These are phyloP conservation scores for Muscicapa comitata DNA, from an alignment of 2,797 vertebrate genomes.

Conservation along the genomic window DNA sequence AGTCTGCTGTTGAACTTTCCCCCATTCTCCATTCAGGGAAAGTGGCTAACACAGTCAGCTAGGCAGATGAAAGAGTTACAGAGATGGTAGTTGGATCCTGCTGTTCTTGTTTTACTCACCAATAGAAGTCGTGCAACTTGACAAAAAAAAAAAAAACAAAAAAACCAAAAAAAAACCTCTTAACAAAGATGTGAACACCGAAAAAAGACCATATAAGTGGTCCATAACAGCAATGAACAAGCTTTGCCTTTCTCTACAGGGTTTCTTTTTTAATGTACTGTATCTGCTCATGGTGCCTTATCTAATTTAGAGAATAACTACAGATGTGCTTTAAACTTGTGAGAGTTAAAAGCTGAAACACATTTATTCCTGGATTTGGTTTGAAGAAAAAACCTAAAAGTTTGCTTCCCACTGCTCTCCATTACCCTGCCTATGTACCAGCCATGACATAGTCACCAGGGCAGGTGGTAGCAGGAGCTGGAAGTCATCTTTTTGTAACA, in stretches of 20 bases:
- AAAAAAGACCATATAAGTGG: background rate
- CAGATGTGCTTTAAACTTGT: background rate
- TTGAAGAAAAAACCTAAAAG: background rate
- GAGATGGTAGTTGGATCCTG: background rate
- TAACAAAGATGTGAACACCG: background rate
- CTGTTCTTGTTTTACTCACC: conserved; percentile 31
- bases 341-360: background rate
- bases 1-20: conserved; percentile 60
- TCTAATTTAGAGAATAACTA: background rate
- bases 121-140: background rate
- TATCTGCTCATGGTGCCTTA: background rate
- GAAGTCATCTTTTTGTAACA: background rate
- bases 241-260: background rate
- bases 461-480: background rate
- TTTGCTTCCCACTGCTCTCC: background rate
- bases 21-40: background rate
- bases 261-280: background rate
- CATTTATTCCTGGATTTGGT: background rate
- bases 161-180: background rate
- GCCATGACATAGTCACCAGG: background rate
- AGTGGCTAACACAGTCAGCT: conserved; percentile 24
- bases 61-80: conserved; percentile 29
- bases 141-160: background rate
- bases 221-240: background rate
- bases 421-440: background rate